phyloP scores from a whole-genome alignment of 2,113 vertebrate species.

The Aptenodytes forsteri region DNA sequence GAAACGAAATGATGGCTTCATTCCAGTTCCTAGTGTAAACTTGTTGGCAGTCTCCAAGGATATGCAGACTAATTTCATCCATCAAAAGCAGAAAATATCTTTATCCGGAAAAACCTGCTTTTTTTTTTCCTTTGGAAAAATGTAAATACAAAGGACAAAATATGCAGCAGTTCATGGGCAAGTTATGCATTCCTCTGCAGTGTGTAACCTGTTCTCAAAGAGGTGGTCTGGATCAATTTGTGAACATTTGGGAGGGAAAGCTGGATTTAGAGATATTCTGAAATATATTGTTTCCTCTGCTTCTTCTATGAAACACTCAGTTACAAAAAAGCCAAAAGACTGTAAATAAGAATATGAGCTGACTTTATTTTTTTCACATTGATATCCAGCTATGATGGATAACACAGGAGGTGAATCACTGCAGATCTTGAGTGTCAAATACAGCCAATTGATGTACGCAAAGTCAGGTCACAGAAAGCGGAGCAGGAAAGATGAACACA shows the following conservation, averaged over 20 bases:
- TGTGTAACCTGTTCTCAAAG: constrained; percentile 55
- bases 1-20: not conserved
- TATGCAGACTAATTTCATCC: constrained; percentile 49
- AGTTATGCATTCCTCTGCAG: constrained; percentile 56
- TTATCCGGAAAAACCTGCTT: not conserved
- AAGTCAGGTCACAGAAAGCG: not conserved
- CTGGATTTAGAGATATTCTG: not conserved
- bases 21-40: constrained; percentile 40
- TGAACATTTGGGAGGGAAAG: not conserved
- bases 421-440: not conserved
- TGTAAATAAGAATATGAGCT: not conserved
- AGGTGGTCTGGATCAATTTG: constrained; percentile 52
- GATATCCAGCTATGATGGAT: not conserved
- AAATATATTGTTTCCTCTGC: not conserved
- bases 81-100: constrained; percentile 55
- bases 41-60: constrained; percentile 34
- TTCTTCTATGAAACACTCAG: not conserved
- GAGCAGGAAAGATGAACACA: not conserved
- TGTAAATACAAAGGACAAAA: constrained; percentile 50
- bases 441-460: not conserved
- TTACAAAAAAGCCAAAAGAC: not conserved
- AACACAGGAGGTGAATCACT: not conserved
- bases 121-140: not conserved
- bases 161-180: constrained; percentile 54
- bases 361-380: not conserved